These are phyloP conservation scores for Trichoplusia ni DNA, from an alignment of 1,140 invertebrate species.

Conservation along the genomic window DNA sequence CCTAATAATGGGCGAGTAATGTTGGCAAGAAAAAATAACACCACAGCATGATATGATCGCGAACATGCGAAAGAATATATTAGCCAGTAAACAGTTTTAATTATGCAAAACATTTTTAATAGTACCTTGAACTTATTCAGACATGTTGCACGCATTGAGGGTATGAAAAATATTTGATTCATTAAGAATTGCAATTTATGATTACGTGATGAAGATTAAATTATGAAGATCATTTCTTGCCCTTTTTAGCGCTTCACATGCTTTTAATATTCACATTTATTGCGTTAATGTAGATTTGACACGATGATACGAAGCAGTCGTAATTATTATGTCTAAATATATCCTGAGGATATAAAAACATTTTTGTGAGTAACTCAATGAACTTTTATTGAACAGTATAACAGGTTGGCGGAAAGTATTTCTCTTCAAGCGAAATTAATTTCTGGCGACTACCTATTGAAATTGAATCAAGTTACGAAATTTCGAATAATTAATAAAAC, in stretches of 20 bases:
- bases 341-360: no score
- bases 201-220: slow-evolving; percentile 1
- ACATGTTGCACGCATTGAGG: slow-evolving; percentile 31
- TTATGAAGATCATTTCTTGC: neutral
- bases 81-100: slow-evolving; percentile 57
- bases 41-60: slow-evolving; percentile 52
- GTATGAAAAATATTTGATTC: slow-evolving; percentile 25
- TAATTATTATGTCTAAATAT: no score
- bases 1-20: slow-evolving; percentile 57
- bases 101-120: slow-evolving; percentile 58
- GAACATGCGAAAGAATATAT: slow-evolving; percentile 57
- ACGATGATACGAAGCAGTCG: no score
- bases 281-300: no score
- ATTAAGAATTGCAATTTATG: slow-evolving; percentile 2
- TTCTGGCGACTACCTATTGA: no score
- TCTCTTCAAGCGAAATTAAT: no score
- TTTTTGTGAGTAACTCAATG: no score
- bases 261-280: no score
- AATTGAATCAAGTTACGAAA: no score
- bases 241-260: no score
- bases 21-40: slow-evolving; percentile 48
- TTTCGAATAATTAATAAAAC: neutral
- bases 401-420: no score
- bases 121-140: slow-evolving; percentile 60
- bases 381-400: no score